Percentiles rank a stretch among this genome's conserved stretches.
Evolutionary conservation across 1,140 invertebrate genomes (phyloP).

Genomic region (Dendrolimus punctatus): DNA sequence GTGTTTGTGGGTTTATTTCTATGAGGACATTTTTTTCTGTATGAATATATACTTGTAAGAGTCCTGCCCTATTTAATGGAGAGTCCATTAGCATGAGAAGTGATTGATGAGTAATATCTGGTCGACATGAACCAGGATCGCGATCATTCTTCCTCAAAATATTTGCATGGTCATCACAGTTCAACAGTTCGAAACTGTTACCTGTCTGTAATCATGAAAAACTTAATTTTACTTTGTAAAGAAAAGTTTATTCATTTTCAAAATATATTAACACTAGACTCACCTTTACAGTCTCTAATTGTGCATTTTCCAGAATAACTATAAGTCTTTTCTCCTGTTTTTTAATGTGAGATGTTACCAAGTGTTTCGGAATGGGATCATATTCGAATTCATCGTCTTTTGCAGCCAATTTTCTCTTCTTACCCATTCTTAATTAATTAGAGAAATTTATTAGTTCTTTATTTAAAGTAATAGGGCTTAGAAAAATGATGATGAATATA

Average conservation of each 20-base stretch:
- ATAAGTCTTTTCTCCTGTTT: conserved; percentile 93
- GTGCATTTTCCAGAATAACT: conserved; percentile 93
- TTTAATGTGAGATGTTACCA: conserved; percentile 78
- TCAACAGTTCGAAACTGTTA: conserved; percentile 91
- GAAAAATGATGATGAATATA: too few relatives aligned
- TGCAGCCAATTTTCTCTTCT: conserved; percentile 76
- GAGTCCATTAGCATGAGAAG: conserved; percentile 97
- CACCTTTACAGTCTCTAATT: conserved; percentile 96
- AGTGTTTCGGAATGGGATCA: conserved; percentile 78
- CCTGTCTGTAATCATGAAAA: conserved; percentile 77
- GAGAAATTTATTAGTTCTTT: too few relatives aligned
- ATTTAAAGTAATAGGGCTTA: too few relatives aligned
- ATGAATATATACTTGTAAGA: conserved; percentile 94
- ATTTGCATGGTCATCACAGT: conserved; percentile 92
- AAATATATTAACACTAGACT: conserved; percentile 17
- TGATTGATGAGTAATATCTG: conserved; percentile 97
- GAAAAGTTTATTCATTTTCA: conserved; percentile 5
- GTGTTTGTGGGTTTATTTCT: conserved; percentile 98
- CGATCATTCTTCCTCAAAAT: conserved; percentile 90
- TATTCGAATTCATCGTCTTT: conserved; percentile 77
- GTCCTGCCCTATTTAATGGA: conserved; percentile 92
- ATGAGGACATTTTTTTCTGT: conserved; percentile 98
- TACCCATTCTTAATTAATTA: conserved; percentile 69
- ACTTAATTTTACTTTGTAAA: conserved; percentile 3
- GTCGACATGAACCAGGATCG: conserved; percentile 88